Base-by-base conservation (phyloP, 2,888 invertebrate species). In the Oasisia sp. region DNA sequence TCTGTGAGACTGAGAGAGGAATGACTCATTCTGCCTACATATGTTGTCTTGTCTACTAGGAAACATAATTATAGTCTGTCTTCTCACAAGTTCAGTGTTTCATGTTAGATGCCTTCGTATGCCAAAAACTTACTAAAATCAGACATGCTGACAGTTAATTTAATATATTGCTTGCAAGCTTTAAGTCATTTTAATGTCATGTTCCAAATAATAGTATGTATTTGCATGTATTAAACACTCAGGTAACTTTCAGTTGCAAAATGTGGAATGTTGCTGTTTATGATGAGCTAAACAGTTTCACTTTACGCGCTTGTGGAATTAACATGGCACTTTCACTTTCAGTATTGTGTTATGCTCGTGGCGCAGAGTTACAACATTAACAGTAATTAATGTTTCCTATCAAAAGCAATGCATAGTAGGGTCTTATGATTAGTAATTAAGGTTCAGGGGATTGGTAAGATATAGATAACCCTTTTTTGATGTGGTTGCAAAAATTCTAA, bases 341-440 rank as follows among this genome's bases (percentile, higher is more conserved):
- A 74, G 74, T 74, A 74, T 74, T 74, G 14, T 74, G 74, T 74
- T 74, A 74, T 74, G 74, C 74, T 74, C 74, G n/a, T 74, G 74
- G 7, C 27, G 74, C 74, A 27, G 7, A n/a, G n/a, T 74, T 74
- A 74, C 74, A 74, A 74, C 19, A 27, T n/a, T 74, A 74, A 27
- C 27, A 74, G 74, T 27, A 9, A 74, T 74, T 74, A 74, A 74
- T 27, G 14, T 74, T 74, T 74, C 27, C 74, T 74, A 7, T n/a
- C 27, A 74, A 74, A 50, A 38, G 38, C 50, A 50, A 19, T 0
- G 0, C 27, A 74, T 27, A 27, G 27, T 74, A 74, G 74, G 38
- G 38, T 38, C 38, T 38, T 38, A 38, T 2, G 1, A 38, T 2
- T 38, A 38, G 38, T 38, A 7, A 74, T 74, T 8, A 50, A 50